Base-by-base conservation (phyloP, 2,888 invertebrate species). In the Agrochola lychnidis region DNA sequence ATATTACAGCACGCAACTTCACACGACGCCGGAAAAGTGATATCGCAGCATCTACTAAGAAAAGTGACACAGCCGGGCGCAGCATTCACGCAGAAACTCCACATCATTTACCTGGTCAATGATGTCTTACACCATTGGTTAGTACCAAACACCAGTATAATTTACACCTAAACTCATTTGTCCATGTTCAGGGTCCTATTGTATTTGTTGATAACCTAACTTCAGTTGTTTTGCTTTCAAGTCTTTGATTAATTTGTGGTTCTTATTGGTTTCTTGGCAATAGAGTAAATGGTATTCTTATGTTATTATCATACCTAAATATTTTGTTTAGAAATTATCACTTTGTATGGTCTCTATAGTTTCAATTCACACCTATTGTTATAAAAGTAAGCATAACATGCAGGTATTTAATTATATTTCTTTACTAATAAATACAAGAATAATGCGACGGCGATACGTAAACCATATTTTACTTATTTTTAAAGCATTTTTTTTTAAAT, bases 111-210 rank as follows among this genome's bases (percentile, higher is more conserved):
- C 97, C 97, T 99, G 92, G 98, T 99, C 91, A 99, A 99, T 97
- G 99, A 99, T 97, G 98, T 99, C 83, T 97, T 99, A 73, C 99
- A 99, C 96, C 99, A 99, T 96, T 99, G 99, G 99, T 99, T 97
- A 98, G 98, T 97, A 94, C 87, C 42, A 70, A 79, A 77, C 16
- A 71, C 64, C 9, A 53, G 69, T 48, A 59, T 76, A 56, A 66
- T 75, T 63, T 66, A 69, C 51, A 72, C 42, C 45, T 78, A 78
- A 77, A 71, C 22, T 80, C 81, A 87, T 84, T 76, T 81, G 16
- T 66, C 70, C 82, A 73, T 78, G 69, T 56, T 76, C 66, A 76
- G 82, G 83, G 67, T 79, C 77, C 71, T 82, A 75, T 75, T 68
- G 70, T 79, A 68, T 78, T 80, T 83, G 79, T 79, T 79, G 70